These are phyloP conservation scores for Rhagoletis zephyria DNA, from an alignment of 1,140 invertebrate species.

Conservation along the genomic window DNA sequence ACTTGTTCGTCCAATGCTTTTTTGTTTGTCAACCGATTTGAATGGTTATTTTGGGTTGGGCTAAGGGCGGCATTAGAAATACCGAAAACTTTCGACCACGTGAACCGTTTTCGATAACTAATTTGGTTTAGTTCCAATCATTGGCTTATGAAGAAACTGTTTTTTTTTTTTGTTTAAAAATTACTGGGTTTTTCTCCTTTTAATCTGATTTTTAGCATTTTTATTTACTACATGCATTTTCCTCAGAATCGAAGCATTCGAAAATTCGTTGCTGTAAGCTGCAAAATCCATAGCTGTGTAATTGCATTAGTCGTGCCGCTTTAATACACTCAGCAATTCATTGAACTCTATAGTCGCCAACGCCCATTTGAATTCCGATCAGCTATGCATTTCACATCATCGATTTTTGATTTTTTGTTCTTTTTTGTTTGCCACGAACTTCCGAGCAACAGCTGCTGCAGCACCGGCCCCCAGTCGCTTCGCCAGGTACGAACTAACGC, in stretches of 20 bases:
- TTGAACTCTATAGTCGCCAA: background rate
- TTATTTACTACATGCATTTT: background rate
- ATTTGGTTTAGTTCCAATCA: too few species aligned
- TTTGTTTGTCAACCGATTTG: too few species aligned
- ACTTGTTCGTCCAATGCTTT: too few species aligned
- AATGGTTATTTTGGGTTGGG: too few species aligned
- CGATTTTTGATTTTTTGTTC: background rate
- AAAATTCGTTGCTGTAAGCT: background rate
- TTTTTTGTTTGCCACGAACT: background rate
- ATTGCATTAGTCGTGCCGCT: background rate
- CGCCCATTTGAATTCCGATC: background rate
- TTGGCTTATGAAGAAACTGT: background rate
- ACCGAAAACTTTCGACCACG: too few species aligned
- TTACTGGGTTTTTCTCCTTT: background rate
- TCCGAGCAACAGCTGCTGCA: constrained; percentile 3
- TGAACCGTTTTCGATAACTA: too few species aligned
- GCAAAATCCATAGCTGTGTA: background rate
- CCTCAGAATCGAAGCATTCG: background rate
- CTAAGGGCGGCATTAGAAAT: too few species aligned
- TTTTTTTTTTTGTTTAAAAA: background rate
- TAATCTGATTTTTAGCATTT: background rate
- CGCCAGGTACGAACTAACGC: background rate
- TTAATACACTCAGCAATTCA: background rate
- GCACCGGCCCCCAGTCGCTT: background rate
- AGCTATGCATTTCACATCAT: background rate